Conservation (phyloP, 1,140 invertebrate species). For the Ips nitidus region DNA sequence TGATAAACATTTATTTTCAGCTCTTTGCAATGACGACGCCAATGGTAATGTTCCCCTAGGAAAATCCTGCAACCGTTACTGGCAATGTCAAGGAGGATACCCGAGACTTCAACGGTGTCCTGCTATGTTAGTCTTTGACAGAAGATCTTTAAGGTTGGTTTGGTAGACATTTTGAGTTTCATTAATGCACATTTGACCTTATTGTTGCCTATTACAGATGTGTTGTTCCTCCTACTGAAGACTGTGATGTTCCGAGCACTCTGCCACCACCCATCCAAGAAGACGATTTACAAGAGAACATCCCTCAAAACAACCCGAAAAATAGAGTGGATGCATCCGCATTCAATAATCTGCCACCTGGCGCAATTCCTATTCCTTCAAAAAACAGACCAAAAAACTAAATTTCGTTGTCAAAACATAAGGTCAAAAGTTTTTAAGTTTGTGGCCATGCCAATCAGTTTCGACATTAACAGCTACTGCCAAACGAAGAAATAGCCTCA, state of each 20-base stretch:
- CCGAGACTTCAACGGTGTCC: slow-evolving; percentile 86
- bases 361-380: slow-evolving; percentile 47
- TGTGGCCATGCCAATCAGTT: too few relatives aligned
- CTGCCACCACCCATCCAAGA: slow-evolving; percentile 62
- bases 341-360: slow-evolving; percentile 48
- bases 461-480: too few relatives aligned
- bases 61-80: slow-evolving; percentile 90
- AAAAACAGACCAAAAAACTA: slow-evolving; percentile 49
- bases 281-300: slow-evolving; percentile 46
- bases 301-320: slow-evolving; percentile 48
- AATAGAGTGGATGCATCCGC: slow-evolving; percentile 34
- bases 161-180: background rate
- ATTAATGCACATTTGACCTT: background rate
- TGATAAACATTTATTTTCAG: slow-evolving; percentile 53
- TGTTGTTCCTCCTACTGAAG: slow-evolving; percentile 84
- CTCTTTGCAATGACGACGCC: slow-evolving; percentile 86
- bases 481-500: too few relatives aligned
- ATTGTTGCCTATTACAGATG: slow-evolving; percentile 57
- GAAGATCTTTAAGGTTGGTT: slow-evolving; percentile 61
- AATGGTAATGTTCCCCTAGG: slow-evolving; percentile 69
- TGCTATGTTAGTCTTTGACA: slow-evolving; percentile 87
- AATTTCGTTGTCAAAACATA: background rate
- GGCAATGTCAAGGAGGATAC: slow-evolving; percentile 92
- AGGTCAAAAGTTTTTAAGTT: background rate
- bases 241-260: slow-evolving; percentile 82